These are phyloP conservation scores for Philopotamus ludificatus DNA, from an alignment of 1,140 invertebrate species.

Conservation along the genomic window DNA sequence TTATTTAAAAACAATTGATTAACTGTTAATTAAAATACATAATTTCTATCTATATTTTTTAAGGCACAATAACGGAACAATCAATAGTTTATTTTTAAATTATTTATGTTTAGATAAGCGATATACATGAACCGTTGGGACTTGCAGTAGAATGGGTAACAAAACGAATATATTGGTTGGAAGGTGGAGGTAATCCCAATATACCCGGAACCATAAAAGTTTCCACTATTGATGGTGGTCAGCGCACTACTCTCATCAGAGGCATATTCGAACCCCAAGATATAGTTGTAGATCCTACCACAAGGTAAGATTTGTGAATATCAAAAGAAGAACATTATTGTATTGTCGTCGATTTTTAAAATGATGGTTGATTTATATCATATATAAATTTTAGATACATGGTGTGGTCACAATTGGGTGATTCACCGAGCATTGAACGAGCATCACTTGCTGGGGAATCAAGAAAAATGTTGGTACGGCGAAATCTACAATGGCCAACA, in stretches of 20 bases:
- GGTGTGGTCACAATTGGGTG: slow-evolving; percentile 48
- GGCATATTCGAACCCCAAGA: slow-evolving; percentile 46
- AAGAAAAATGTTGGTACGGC: slow-evolving; percentile 57
- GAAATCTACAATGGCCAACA: slow-evolving; percentile 63
- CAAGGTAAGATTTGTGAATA: slow-evolving; percentile 35
- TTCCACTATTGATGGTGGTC: slow-evolving; percentile 60
- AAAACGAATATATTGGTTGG: slow-evolving; percentile 72
- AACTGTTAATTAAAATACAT: too few relatives aligned
- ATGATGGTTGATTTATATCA: background rate
- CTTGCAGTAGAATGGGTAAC: slow-evolving; percentile 77
- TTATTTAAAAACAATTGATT: too few relatives aligned
- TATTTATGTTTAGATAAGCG: too few relatives aligned
- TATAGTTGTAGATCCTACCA: slow-evolving; percentile 67
- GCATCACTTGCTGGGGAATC: slow-evolving; percentile 67
- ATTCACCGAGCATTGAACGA: slow-evolving; percentile 60
- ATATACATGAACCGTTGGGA: slow-evolving; percentile 65
- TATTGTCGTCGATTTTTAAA: background rate
- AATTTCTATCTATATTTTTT: too few relatives aligned
- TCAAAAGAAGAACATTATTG: background rate
- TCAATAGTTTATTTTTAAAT: too few relatives aligned
- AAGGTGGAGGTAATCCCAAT: slow-evolving; percentile 58
- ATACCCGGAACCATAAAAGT: slow-evolving; percentile 56
- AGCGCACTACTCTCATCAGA: slow-evolving; percentile 59
- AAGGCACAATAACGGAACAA: too few relatives aligned
- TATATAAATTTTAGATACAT: slow-evolving; percentile 46